phyloP scores from a whole-genome alignment of 2,113 vertebrate species.

The Motacilla alba region DNA sequence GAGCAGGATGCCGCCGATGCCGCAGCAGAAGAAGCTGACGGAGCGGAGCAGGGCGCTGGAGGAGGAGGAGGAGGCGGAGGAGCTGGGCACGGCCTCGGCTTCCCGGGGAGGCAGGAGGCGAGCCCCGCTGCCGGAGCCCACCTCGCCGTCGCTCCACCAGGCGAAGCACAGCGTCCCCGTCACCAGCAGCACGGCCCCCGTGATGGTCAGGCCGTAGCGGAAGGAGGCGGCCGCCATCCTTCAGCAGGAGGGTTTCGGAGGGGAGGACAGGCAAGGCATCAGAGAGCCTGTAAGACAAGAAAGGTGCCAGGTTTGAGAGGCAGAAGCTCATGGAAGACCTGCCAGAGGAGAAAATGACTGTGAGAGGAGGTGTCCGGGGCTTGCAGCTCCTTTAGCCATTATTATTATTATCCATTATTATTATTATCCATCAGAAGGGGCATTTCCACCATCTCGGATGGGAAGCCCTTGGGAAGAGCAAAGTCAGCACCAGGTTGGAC shows the following conservation, averaged over 20 bases:
- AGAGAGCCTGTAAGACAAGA: background rate
- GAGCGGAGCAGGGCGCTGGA: conserved; percentile 62
- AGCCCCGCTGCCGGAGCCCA: background rate
- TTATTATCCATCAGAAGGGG: background rate
- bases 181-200: conserved; percentile 64
- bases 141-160: conserved; percentile 70
- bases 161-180: conserved; percentile 70
- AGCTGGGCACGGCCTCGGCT: background rate
- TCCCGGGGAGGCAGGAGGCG: background rate
- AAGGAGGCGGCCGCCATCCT: conserved; percentile 36
- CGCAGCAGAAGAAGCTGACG: conserved; percentile 71
- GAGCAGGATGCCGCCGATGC: conserved; percentile 69
- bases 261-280: background rate
- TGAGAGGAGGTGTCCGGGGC: background rate
- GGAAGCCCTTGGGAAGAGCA: background rate
- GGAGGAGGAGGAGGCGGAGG: conserved; percentile 16
- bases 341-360: background rate
- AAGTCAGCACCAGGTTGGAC: background rate
- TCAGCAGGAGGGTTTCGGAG: background rate
- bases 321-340: background rate
- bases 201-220: conserved; percentile 56
- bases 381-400: background rate
- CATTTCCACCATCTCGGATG: background rate
- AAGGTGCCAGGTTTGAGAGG: accelerated
- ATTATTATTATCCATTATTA: too few species aligned